Percentiles rank a stretch among this genome's conserved stretches.
Conservation (phyloP, 2,797 vertebrate species). For the Tinamus major region DNA sequence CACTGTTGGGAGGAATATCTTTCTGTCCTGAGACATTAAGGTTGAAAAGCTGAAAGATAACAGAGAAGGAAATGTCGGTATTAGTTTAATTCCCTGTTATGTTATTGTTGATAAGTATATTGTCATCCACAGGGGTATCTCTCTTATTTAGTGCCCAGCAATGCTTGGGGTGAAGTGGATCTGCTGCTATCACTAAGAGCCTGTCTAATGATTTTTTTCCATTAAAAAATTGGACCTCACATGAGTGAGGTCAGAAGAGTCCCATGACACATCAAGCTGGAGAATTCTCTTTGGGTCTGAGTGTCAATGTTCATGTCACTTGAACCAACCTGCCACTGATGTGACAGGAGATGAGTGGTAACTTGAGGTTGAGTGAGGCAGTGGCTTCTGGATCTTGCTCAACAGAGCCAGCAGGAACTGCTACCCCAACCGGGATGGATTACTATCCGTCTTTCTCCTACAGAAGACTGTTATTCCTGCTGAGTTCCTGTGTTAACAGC, state of each 20-base stretch:
- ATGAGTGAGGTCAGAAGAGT: background rate
- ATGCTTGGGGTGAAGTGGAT: too few relatives aligned
- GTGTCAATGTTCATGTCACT: background rate
- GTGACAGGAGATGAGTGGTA: background rate
- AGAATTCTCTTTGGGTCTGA: background rate
- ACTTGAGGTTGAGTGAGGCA: background rate
- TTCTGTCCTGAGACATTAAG: background rate
- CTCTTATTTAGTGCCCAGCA: background rate
- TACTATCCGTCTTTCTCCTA: background rate
- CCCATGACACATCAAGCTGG: background rate
- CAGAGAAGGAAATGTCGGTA: background rate
- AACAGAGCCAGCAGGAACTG: background rate
- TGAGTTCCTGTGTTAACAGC: background rate
- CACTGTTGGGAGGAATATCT: accelerated
- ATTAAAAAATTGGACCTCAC: background rate
- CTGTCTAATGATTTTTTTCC: background rate
- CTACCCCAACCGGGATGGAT: accelerated
- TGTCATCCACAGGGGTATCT: background rate
- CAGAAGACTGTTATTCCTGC: background rate
- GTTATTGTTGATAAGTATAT: background rate
- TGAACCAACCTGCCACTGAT: background rate
- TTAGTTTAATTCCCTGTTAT: background rate
- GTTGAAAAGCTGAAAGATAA: background rate
- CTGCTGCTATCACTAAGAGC: background rate
- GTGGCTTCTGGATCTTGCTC: background rate